Evolutionary conservation across 2,888 invertebrate species (phyloP).

Genomic region (Yponomeuta malinellus): DNA sequence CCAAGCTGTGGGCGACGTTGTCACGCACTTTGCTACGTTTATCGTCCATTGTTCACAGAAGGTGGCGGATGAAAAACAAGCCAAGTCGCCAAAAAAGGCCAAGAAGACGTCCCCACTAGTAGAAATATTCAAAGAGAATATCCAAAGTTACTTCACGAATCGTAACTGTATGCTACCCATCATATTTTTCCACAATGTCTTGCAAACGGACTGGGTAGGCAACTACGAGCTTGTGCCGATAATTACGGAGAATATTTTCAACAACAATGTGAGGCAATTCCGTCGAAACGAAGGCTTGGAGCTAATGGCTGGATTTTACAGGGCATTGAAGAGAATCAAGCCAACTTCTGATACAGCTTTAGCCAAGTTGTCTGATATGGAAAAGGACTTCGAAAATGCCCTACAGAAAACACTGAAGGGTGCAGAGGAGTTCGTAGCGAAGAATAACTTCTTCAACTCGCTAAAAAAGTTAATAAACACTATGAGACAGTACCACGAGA

Average conservation of each 20-base stretch:
- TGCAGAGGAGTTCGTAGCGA: slow-evolving; percentile 53
- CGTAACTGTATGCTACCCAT: slow-evolving; percentile 79
- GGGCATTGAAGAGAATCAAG: slow-evolving; percentile 71
- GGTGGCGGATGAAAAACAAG: slow-evolving; percentile 38
- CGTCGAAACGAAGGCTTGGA: slow-evolving; percentile 81
- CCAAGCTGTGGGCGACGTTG: slow-evolving; percentile 80
- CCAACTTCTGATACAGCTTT: slow-evolving; percentile 43
- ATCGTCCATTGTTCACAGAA: slow-evolving; percentile 78
- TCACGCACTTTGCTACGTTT: slow-evolving; percentile 79
- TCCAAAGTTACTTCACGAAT: slow-evolving; percentile 77
- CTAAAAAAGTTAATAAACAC: slow-evolving; percentile 72
- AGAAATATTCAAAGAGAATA: slow-evolving; percentile 68
- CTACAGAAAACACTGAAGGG: slow-evolving; percentile 52
- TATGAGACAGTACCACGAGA: slow-evolving; percentile 65
- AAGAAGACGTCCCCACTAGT: slow-evolving; percentile 43
- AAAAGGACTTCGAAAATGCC: slow-evolving; percentile 60
- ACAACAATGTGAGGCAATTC: slow-evolving; percentile 77
- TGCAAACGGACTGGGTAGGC: slow-evolving; percentile 80
- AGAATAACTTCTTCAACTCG: slow-evolving; percentile 74
- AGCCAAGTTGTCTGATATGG: slow-evolving; percentile 53
- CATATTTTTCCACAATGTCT: slow-evolving; percentile 78
- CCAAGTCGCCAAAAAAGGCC: slow-evolving; percentile 45
- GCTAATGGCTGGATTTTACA: slow-evolving; percentile 79
- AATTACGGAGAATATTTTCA: slow-evolving; percentile 77
- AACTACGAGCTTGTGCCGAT: slow-evolving; percentile 75